These are phyloP conservation scores for Noctua fimbriata DNA, from an alignment of 2,888 invertebrate genomes.

Conservation along the genomic window DNA sequence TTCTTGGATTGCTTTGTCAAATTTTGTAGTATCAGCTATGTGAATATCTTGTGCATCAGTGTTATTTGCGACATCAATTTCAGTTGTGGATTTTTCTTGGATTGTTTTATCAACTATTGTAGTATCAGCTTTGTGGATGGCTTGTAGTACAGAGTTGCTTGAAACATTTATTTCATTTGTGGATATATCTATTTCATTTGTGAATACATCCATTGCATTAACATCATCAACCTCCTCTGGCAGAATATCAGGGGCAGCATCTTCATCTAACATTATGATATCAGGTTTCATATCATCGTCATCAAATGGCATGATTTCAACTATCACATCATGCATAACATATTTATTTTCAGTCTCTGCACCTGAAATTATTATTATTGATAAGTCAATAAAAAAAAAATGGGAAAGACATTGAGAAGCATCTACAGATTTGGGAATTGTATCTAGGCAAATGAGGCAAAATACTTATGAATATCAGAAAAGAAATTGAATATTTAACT, in stretches of 20 bases:
- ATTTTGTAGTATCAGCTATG: neutral
- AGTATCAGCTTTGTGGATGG: neutral
- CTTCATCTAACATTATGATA: neutral
- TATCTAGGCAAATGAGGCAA: neutral
- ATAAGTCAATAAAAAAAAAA: neutral
- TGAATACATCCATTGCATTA: neutral
- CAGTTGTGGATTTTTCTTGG: neutral
- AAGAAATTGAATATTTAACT: neutral
- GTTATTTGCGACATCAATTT: neutral
- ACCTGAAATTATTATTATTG: slow-evolving; percentile 13
- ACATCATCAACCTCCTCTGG: neutral
- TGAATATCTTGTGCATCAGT: neutral
- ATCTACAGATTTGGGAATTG: neutral
- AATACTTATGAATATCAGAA: neutral
- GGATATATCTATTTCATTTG: neutral
- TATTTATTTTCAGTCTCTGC: slow-evolving; percentile 28
- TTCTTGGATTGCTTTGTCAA: neutral
- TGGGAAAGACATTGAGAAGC: neutral
- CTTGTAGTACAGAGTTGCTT: neutral
- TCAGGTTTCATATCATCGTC: slow-evolving; percentile 23
- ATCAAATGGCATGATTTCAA: slow-evolving; percentile 31
- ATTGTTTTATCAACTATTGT: neutral
- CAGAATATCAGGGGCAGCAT: neutral
- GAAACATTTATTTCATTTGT: neutral
- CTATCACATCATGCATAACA: slow-evolving; percentile 29